Conservation (phyloP, 2,888 invertebrate genomes). For the Nemotelus pantherinus region DNA sequence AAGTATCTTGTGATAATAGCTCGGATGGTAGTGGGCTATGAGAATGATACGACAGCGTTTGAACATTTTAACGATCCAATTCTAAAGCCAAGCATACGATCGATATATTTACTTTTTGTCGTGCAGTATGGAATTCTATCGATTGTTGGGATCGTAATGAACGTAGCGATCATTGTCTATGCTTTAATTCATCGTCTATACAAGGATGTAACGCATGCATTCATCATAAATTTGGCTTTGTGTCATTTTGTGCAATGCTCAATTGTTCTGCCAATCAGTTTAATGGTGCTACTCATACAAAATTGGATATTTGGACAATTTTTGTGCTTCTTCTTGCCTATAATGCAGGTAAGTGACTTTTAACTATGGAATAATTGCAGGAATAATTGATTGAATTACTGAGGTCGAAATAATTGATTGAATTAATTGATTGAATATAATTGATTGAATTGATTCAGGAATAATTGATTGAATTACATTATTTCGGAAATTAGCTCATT, state of each 20-base stretch:
- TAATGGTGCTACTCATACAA: slow-evolving; percentile 74
- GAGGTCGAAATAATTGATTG: no score
- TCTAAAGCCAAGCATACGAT: slow-evolving; percentile 68
- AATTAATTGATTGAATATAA: no score
- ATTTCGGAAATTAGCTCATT: no score
- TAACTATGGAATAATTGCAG: background rate
- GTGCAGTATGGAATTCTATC: slow-evolving; percentile 71
- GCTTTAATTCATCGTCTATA: slow-evolving; percentile 68
- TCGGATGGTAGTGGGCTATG: slow-evolving; percentile 58
- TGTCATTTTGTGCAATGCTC: slow-evolving; percentile 75
- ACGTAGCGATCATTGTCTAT: slow-evolving; percentile 70
- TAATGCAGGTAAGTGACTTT: slow-evolving; percentile 71
- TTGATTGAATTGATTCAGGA: no score
- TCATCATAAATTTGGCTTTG: slow-evolving; percentile 73
- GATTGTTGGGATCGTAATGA: slow-evolving; percentile 68
- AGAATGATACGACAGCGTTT: slow-evolving; percentile 59
- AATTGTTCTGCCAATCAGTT: slow-evolving; percentile 74
- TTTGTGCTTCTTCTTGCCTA: slow-evolving; percentile 76
- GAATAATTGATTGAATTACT: background rate
- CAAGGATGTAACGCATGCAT: slow-evolving; percentile 73
- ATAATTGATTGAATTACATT: no score
- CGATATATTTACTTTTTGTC: slow-evolving; percentile 71
- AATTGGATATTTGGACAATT: slow-evolving; percentile 80
- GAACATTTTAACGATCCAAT: slow-evolving; percentile 70
- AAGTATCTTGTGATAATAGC: slow-evolving; percentile 61